A percentile compares a stretch with the other conserved stretches of the same genome.
Conservation (phyloP, 2,113 vertebrate species). For the Todiramphus saurophagus region DNA sequence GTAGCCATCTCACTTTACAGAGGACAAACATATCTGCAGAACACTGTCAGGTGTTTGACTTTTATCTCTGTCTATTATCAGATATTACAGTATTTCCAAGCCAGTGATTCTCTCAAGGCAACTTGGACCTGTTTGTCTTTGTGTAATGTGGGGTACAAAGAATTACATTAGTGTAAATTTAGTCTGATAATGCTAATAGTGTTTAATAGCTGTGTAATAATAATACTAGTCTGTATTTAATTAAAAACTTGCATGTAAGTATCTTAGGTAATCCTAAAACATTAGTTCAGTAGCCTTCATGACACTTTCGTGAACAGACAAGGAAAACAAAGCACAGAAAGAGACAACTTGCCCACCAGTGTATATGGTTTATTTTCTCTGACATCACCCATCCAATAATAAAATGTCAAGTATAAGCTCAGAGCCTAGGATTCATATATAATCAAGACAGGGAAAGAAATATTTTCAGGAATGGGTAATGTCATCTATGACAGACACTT, state of each 20-base stretch:
- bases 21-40: background rate
- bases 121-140: background rate
- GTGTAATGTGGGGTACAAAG: background rate
- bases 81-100: background rate
- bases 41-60: background rate
- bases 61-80: background rate
- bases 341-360: rapidly evolving
- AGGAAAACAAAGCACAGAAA: background rate
- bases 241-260: background rate
- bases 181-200: background rate
- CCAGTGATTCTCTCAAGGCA: background rate
- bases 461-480: background rate
- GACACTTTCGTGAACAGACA: background rate
- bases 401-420: background rate
- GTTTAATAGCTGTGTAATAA: background rate
- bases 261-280: background rate
- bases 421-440: background rate
- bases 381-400: background rate
- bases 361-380: background rate
- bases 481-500: background rate
- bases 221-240: background rate
- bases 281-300: background rate
- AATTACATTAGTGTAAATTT: background rate
- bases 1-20: background rate
- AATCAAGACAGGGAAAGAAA: background rate